These are phyloP conservation scores for Drosophila leonis DNA, from an alignment of 2,888 invertebrate genomes.

Conservation along the genomic window DNA sequence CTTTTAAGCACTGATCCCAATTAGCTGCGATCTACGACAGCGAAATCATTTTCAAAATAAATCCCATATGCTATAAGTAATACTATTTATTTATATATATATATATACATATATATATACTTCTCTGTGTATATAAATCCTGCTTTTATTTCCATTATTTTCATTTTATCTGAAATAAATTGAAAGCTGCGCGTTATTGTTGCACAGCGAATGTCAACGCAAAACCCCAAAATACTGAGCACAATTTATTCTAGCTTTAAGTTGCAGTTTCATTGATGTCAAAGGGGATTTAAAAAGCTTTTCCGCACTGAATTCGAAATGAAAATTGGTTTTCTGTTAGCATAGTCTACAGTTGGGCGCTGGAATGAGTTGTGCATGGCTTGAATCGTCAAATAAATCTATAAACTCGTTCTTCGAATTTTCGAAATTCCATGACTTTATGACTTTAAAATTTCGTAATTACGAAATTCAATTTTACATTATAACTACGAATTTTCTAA, in stretches of 20 bases:
- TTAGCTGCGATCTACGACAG: slow-evolving; percentile 32
- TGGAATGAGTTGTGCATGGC: too few relatives aligned
- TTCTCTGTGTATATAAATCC: background rate
- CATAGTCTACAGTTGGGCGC: background rate
- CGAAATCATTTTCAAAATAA: slow-evolving; percentile 40
- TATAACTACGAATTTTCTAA: background rate
- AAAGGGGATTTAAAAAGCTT: background rate
- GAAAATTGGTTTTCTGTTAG: background rate
- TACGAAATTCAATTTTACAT: background rate
- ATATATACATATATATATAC: background rate
- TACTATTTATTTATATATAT: slow-evolving; percentile 5
- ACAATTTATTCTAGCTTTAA: background rate
- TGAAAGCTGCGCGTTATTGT: background rate
- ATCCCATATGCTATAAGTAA: slow-evolving; percentile 42
- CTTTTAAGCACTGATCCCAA: slow-evolving; percentile 38
- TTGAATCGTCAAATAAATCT: background rate
- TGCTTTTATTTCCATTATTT: slow-evolving; percentile 15
- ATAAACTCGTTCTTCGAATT: background rate
- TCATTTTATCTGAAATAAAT: slow-evolving; percentile 4
- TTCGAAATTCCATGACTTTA: background rate
- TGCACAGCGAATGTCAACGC: slow-evolving; percentile 4
- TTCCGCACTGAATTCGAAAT: background rate
- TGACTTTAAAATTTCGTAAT: too few relatives aligned
- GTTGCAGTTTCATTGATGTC: background rate
- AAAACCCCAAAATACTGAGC: background rate